Evolutionary conservation across 2,113 vertebrate species (phyloP).

Genomic region (Catagonus wagneri): DNA sequence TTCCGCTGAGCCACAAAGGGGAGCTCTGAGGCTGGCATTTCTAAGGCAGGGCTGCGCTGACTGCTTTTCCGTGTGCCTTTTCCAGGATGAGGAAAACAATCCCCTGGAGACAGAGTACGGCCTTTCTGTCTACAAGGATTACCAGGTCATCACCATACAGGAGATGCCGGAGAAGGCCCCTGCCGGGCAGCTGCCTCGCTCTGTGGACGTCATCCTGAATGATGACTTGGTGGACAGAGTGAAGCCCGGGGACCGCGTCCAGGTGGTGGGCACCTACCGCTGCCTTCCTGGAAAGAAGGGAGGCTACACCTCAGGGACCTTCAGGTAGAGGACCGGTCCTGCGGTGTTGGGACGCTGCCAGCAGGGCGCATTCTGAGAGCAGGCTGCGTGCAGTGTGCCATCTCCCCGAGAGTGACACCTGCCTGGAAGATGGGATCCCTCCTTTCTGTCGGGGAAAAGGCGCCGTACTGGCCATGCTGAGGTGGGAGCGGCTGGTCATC

Average conservation of each 20-base stretch:
- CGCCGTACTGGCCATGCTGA: neutral
- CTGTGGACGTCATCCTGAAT: conserved; percentile 96
- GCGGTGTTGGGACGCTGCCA: neutral
- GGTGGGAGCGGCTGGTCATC: neutral
- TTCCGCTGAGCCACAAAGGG: too few relatives aligned
- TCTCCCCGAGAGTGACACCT: neutral
- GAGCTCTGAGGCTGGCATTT: neutral
- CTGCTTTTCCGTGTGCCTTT: neutral
- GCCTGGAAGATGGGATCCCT: neutral
- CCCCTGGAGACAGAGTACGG: conserved; percentile 97
- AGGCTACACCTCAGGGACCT: conserved; percentile 97
- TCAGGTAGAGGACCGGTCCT: conserved; percentile 89
- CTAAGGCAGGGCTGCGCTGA: neutral
- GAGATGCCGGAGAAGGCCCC: conserved; percentile 99
- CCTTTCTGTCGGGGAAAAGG: neutral
- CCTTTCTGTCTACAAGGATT: conserved; percentile 96
- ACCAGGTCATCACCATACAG: conserved; percentile 98
- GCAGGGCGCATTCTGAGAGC: neutral
- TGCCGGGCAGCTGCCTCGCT: conserved; percentile 97
- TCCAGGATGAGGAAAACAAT: conserved; percentile 98
- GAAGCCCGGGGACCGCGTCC: conserved; percentile 96
- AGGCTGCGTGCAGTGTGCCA: neutral
- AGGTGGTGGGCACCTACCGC: conserved; percentile 96
- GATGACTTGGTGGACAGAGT: conserved; percentile 96
- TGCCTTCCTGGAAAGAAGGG: conserved; percentile 97